phyloP scores from a whole-genome alignment of 2,113 vertebrate species.

The Grus americana region DNA sequence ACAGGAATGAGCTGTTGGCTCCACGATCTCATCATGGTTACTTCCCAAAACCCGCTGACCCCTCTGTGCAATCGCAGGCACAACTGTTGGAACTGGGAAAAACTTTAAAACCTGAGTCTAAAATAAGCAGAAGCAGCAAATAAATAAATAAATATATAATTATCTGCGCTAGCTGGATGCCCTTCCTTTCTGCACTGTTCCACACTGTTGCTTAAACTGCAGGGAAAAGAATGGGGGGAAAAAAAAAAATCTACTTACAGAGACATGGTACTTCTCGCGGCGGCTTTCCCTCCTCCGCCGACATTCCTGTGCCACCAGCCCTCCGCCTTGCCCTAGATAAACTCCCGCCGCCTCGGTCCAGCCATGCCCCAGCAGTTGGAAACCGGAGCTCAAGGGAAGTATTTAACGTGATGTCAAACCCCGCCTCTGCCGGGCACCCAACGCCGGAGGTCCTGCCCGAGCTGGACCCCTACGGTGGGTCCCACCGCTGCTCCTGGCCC shows the following conservation, averaged over 20 bases:
- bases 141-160: not conserved
- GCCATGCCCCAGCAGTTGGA: not conserved
- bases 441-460: not conserved
- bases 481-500: not conserved
- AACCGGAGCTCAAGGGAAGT: not conserved
- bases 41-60: not conserved
- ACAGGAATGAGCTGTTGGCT: not conserved
- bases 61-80: rapidly evolving
- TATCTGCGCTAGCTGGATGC: not conserved
- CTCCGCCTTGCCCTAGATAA: not conserved
- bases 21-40: rapidly evolving
- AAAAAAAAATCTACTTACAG: not conserved
- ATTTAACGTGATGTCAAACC: conserved; percentile 35
- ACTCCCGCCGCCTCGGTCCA: not conserved
- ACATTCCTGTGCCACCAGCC: not conserved
- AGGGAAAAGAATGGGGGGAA: not conserved
- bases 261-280: conserved; percentile 30
- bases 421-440: conserved; percentile 46
- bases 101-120: not conserved
- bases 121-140: not conserved
- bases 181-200: not conserved
- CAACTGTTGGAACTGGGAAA: not conserved
- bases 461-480: not conserved
- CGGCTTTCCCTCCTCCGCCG: not conserved
- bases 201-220: not conserved